phyloP scores from a whole-genome alignment of 2,888 invertebrate genomes.

The Stratiomys singularior region DNA sequence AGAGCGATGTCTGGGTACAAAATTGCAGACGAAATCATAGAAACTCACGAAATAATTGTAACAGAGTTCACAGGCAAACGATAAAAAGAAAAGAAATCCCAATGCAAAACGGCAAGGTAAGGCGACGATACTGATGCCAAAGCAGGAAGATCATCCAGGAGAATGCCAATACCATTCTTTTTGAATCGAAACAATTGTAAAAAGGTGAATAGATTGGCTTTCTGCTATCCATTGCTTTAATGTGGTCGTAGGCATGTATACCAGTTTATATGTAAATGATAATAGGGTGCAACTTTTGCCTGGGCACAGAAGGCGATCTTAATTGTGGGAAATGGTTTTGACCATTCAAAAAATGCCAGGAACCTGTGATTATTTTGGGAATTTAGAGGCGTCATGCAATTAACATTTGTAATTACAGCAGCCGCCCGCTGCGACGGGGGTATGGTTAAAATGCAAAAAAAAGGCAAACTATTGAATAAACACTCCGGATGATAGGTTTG shows the following conservation, averaged over 20 bases:
- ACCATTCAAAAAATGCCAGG: not conserved
- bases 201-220: constrained; percentile 27
- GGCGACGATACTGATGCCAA: not conserved
- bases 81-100: constrained; percentile 6
- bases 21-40: constrained; percentile 46
- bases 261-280: not conserved
- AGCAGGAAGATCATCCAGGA: constrained; percentile 2
- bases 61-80: constrained; percentile 37
- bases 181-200: constrained; percentile 23
- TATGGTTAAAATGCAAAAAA: no score
- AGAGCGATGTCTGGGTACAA: constrained; percentile 19
- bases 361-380: not conserved
- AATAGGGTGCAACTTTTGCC: not conserved
- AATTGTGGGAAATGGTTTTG: constrained; percentile 1
- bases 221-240: not conserved
- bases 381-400: not conserved
- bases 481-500: no score
- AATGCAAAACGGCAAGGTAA: not conserved
- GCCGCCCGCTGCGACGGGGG: no score
- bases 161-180: constrained; percentile 18
- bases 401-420: not conserved
- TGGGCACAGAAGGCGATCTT: not conserved
- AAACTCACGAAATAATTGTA: constrained; percentile 52
- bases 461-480: no score
- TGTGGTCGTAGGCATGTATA: not conserved